Base-by-base conservation (phyloP, 2,888 invertebrate species). In the Cotesia congregata region DNA sequence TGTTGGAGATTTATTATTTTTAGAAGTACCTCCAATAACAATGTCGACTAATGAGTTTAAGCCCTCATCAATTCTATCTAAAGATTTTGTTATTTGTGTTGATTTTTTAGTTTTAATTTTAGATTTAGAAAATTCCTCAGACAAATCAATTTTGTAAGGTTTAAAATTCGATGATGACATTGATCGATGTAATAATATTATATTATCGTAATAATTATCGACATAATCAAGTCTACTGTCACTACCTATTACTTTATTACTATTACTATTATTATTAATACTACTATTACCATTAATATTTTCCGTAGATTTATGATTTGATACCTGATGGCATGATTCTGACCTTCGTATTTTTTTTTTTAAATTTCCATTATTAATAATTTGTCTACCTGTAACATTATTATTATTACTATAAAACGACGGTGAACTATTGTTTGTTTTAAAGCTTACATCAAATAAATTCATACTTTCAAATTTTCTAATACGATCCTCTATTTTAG, bases 1-100 rank as follows among this genome's bases (percentile, higher is more conserved):
- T 15, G 15, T n/a, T 5, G 17, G 15, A 62, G 62, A 17, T 20
- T 62, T 62, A 7, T 62, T 2, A 15, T 6, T 15, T 62, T 79
- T 76, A 9, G 78, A 91, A 76, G 92, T 91, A 5, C 91, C 90
- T n/a, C 93, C 91, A 79, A 94, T 91, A 0, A 94, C 93, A 60
- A 95, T 94, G 83, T 94, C 93, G 0, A 94, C 93, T 92, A 94
- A 93, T 0, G 94, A 92, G 83, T 94, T 93, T 38, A 95, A 87
- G 17, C 94, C 93, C 86, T 92, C 93, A 85, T 95, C 95, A 64
- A 96, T 94, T 76, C 95, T 91, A 81, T 96, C 95, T 69, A 96
- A 89, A 81, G 95, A 96, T 89, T 95, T 96, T 0, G 95, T 93
- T 65, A 93, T 87, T 72, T 84, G 77, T 71, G 78, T 15, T 30